Evolutionary conservation across 2,888 invertebrate genomes (phyloP).

Genomic region (Chaitophorus viminalis): DNA sequence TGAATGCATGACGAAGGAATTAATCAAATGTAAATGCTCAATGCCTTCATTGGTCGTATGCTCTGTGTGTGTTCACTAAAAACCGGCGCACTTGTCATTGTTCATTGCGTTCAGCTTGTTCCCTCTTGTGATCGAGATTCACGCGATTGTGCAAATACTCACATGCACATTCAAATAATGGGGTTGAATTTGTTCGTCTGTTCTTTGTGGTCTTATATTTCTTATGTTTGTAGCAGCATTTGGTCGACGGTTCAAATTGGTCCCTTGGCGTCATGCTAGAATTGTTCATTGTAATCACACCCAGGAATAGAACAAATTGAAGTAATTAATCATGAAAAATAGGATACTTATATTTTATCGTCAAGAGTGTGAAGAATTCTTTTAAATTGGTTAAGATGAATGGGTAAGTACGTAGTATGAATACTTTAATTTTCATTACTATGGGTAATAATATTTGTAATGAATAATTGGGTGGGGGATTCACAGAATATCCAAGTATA

Average conservation of each 20-base stretch:
- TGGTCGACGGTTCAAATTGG: too few relatives aligned
- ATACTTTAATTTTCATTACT: too few relatives aligned
- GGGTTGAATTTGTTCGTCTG: constrained; percentile 6
- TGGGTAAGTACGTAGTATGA: too few relatives aligned
- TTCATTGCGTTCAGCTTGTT: constrained; percentile 12
- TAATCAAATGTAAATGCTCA: constrained; percentile 60
- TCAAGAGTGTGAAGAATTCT: too few relatives aligned
- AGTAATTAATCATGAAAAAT: too few relatives aligned
- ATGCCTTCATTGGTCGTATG: constrained; percentile 22
- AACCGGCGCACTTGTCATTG: constrained; percentile 41
- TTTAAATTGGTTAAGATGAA: too few relatives aligned
- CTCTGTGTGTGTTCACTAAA: neutral
- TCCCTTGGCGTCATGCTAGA: constrained; percentile 1
- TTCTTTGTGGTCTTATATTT: constrained; percentile 12
- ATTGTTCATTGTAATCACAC: neutral
- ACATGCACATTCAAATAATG: neutral
- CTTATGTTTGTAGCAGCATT: neutral
- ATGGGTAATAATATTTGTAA: too few relatives aligned
- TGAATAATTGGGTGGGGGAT: too few relatives aligned
- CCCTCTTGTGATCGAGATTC: neutral
- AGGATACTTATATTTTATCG: too few relatives aligned
- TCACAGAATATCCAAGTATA: too few relatives aligned
- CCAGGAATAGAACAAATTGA: too few relatives aligned
- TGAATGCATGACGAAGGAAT: constrained; percentile 64
- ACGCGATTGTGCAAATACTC: neutral